A percentile compares a stretch with the other conserved stretches of the same genome.
phyloP scores from a whole-genome alignment of 2,797 vertebrate genomes.

The Cyclopterus lumpus region DNA sequence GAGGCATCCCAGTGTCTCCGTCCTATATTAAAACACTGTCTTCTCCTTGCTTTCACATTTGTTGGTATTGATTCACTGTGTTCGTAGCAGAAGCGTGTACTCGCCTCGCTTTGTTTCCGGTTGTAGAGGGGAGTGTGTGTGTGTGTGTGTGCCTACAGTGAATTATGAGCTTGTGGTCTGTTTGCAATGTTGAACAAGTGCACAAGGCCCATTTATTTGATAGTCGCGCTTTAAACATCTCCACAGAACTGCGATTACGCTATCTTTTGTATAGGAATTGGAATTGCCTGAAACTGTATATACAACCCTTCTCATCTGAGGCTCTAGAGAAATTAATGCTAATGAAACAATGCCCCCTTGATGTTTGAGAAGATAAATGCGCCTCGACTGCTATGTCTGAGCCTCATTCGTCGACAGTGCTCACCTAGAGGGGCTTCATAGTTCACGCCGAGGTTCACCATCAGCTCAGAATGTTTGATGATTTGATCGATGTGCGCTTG shows the following conservation, averaged over 20 bases:
- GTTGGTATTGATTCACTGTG: constrained; percentile 49
- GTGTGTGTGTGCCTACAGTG: constrained; percentile 13
- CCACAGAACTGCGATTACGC: constrained; percentile 46
- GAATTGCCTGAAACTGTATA: constrained; percentile 61
- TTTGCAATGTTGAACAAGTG: constrained; percentile 52
- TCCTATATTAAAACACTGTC: constrained; percentile 45
- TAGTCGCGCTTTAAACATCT: constrained; percentile 68
- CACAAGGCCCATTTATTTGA: constrained; percentile 54
- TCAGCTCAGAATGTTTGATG: constrained; percentile 48
- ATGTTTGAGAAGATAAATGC: constrained; percentile 68
- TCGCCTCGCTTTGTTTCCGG: constrained; percentile 43
- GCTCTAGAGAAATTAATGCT: constrained; percentile 65
- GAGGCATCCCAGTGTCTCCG: constrained; percentile 35
- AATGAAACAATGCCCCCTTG: constrained; percentile 66
- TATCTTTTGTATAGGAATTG: constrained; percentile 46
- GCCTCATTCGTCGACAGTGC: constrained; percentile 22
- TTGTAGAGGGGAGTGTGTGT: background rate
- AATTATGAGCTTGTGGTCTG: constrained; percentile 54
- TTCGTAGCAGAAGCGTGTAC: constrained; percentile 21
- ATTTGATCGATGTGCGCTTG: constrained; percentile 57
- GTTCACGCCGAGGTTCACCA: constrained; percentile 41
- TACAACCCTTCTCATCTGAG: constrained; percentile 58
- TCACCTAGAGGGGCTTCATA: constrained; percentile 42
- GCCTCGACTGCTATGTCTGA: constrained; percentile 16
- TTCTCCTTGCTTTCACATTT: constrained; percentile 42